A percentile compares a stretch with the other conserved stretches of the same genome.
Conservation (phyloP, 2,888 invertebrate species). For the Drosophila macrospina region DNA sequence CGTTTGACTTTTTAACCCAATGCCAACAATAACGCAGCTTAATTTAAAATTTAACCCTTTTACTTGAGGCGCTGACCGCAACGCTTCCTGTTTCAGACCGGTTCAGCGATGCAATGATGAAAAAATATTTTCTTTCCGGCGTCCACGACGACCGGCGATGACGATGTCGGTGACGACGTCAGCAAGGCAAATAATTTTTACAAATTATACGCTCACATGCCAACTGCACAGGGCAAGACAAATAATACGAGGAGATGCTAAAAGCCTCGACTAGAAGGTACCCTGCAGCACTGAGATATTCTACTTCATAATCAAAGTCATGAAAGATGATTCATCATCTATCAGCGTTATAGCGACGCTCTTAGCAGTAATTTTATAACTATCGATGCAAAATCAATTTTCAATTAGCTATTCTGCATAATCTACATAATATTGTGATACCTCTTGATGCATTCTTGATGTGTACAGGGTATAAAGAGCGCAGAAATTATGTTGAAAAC, state of each 20-base stretch:
- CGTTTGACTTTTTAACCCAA: slow-evolving; percentile 12
- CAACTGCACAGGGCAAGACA: slow-evolving; percentile 62
- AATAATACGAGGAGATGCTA: slow-evolving; percentile 37
- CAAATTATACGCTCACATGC: slow-evolving; percentile 78
- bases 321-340: too few relatives aligned
- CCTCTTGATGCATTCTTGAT: neutral
- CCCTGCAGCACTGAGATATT: neutral
- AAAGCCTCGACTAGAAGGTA: neutral
- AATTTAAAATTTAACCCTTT: slow-evolving; percentile 76
- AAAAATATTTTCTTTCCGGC: slow-evolving; percentile 66
- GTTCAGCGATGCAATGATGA: slow-evolving; percentile 64
- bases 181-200: slow-evolving; percentile 77
- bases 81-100: slow-evolving; percentile 63
- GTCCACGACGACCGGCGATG: slow-evolving; percentile 10
- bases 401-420: neutral
- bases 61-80: slow-evolving; percentile 72
- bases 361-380: too few relatives aligned
- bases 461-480: slow-evolving; percentile 14
- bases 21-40: slow-evolving; percentile 60
- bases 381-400: too few relatives aligned
- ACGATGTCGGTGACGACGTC: slow-evolving; percentile 50
- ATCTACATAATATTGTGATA: neutral
- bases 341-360: too few relatives aligned
- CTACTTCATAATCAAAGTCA: too few relatives aligned
- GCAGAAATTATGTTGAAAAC: slow-evolving; percentile 43